Evolutionary conservation across 2,113 vertebrate genomes (phyloP).

Genomic region (Leptodactylus fuscus): DNA sequence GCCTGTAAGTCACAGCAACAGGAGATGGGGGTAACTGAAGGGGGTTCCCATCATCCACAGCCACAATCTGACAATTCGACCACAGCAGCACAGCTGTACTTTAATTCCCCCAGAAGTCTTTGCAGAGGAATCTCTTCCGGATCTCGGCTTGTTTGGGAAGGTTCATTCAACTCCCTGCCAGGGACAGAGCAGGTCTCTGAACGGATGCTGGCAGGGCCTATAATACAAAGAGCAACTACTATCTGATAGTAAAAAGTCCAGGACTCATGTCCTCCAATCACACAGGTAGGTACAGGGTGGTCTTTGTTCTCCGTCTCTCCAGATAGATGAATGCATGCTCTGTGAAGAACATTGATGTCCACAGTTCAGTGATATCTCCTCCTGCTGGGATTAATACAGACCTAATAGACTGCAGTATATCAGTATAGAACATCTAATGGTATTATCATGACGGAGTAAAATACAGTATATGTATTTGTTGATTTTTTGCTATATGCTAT

Average conservation of each 20-base stretch:
- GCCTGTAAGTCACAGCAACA: neutral
- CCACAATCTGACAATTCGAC: neutral
- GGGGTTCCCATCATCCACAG: conserved; percentile 26
- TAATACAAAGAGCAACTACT: neutral
- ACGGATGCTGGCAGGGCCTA: neutral
- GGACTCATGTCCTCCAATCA: conserved; percentile 34
- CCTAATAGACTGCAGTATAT: neutral
- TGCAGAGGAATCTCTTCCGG: conserved; percentile 49
- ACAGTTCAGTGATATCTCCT: neutral
- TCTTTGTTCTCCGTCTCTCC: neutral
- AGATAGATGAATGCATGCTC: neutral
- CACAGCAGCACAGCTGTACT: neutral
- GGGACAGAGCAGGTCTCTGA: neutral
- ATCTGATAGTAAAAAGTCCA: neutral
- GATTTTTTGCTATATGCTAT: too few relatives aligned
- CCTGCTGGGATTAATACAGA: too few relatives aligned
- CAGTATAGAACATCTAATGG: neutral
- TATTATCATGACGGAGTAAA: too few relatives aligned
- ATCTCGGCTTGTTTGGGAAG: conserved; percentile 40
- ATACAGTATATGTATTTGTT: too few relatives aligned
- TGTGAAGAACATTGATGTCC: neutral
- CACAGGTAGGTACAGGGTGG: conserved; percentile 24
- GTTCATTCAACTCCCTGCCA: conserved; percentile 53
- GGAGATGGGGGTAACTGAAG: conserved; percentile 50
- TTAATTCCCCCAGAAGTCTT: conserved; percentile 49